Base-by-base conservation (phyloP, 2,113 vertebrate genomes). In the Anser cygnoides region DNA sequence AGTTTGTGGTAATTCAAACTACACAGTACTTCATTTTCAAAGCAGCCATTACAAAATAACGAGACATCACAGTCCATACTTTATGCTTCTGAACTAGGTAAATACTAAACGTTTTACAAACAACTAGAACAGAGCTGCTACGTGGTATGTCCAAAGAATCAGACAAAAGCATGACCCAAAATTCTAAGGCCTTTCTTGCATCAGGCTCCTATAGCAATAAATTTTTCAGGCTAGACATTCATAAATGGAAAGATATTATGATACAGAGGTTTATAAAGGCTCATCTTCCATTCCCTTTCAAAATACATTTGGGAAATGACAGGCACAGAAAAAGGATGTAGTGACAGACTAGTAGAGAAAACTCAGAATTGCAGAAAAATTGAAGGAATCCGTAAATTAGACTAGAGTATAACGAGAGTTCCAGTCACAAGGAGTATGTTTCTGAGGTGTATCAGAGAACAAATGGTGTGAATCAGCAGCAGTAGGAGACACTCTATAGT, bases 31-130 rank as follows among this genome's bases (percentile, higher is more conserved):
- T 65, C 6, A 44, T 39, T 88, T 82, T 67, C 28, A 80, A 67
- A 83, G 21, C 22, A 81, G 20, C 14, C 43, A 65, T 31, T 1
- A 1, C n/a, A 43, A 41, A 85, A 29, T 14, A 58, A 72, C 8
- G 17, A 54, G 68, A 59, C 7, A 35, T 3, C 54, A 84, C 0
- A 0, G 41, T 22, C 12, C 22, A 14, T 37, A 61, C 35, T 37
- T 41, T 22, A 77, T 8, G 22, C 18, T 70, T 80, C 33, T 26
- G 43, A 68, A 35, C 50, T 21, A 89, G 39, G 22, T 57, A 35
- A 79, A 72, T 3, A 80, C 11, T 29, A 55, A 73, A 41, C 10
- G 63, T 37, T 67, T 57, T 41, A 73, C 39, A 68, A 63, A 86
- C 10, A 80, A 55, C 28, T 1, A 86, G 23, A 54, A 26, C 35